These are phyloP conservation scores for Tanytarsus gracilentus DNA, from an alignment of 2,888 invertebrate genomes.

Conservation along the genomic window DNA sequence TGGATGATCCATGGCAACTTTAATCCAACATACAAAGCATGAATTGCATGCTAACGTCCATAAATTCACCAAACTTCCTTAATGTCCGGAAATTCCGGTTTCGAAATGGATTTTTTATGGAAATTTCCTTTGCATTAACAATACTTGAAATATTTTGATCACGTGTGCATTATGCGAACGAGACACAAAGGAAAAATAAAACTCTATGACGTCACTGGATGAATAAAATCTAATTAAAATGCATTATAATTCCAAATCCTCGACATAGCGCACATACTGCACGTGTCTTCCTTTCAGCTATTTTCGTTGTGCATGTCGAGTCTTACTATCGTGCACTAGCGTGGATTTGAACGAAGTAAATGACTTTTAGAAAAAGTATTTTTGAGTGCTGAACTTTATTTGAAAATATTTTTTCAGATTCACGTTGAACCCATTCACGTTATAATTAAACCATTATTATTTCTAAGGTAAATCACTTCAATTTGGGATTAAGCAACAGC, in stretches of 20 bases:
- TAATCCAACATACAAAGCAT: too few relatives aligned
- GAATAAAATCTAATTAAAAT: conserved; percentile 25
- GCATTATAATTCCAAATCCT: conserved; percentile 11
- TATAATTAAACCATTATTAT: too few relatives aligned
- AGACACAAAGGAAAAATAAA: background rate
- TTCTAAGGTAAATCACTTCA: too few relatives aligned
- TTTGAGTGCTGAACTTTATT: background rate
- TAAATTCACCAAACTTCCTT: background rate
- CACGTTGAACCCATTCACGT: too few relatives aligned
- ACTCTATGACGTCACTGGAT: background rate
- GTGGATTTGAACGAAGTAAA: background rate
- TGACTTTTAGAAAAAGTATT: too few relatives aligned
- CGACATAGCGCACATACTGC: too few relatives aligned
- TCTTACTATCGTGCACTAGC: background rate
- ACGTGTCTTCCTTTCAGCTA: conserved; percentile 9
- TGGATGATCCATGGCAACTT: too few relatives aligned
- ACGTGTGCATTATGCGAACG: background rate
- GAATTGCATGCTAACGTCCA: conserved; percentile 3
- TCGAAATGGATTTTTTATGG: background rate
- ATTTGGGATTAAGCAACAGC: too few relatives aligned
- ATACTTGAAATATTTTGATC: conserved; percentile 19
- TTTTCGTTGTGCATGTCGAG: background rate
- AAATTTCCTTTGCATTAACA: conserved; percentile 6
- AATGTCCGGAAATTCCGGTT: conserved; percentile 24
- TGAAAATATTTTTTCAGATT: too few relatives aligned